A percentile compares a stretch with the other conserved stretches of the same genome.
These are phyloP conservation scores for Amaurobius ferox DNA, from an alignment of 2,888 invertebrate species.

Conservation along the genomic window DNA sequence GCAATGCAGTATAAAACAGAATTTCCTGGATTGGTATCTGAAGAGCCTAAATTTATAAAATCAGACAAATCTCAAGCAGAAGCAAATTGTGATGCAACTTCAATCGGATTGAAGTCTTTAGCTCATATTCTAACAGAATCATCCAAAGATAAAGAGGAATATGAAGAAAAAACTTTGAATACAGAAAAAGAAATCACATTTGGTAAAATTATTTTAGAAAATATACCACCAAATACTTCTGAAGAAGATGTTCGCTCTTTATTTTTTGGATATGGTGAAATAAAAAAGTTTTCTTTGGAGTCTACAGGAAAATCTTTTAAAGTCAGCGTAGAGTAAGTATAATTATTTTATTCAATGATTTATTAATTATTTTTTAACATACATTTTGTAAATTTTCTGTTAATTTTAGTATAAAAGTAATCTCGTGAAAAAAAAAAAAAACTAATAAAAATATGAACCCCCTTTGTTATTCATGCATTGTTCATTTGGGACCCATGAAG, in stretches of 20 bases:
- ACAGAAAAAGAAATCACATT: neutral
- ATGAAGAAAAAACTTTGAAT: neutral
- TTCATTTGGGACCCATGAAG: no score
- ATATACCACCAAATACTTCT: slow-evolving; percentile 2
- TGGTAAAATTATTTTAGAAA: slow-evolving; percentile 33
- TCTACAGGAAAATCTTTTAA: neutral
- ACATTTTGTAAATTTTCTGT: no score
- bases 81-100: neutral
- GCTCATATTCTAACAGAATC: no score
- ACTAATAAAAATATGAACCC: no score
- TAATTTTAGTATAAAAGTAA: no score
- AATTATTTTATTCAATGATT: no score
- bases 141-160: neutral
- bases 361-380: no score
- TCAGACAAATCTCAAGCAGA: neutral
- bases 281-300: slow-evolving; percentile 19
- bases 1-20: neutral
- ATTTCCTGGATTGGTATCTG: neutral
- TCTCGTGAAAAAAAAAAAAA: no score
- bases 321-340: slow-evolving; percentile 34
- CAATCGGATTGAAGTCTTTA: neutral
- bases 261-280: slow-evolving; percentile 7
- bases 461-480: no score
- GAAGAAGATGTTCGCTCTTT: slow-evolving; percentile 14
- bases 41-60: neutral